Evolutionary conservation across 2,888 invertebrate genomes (phyloP).

Genomic region (Dynastes hyllus): DNA sequence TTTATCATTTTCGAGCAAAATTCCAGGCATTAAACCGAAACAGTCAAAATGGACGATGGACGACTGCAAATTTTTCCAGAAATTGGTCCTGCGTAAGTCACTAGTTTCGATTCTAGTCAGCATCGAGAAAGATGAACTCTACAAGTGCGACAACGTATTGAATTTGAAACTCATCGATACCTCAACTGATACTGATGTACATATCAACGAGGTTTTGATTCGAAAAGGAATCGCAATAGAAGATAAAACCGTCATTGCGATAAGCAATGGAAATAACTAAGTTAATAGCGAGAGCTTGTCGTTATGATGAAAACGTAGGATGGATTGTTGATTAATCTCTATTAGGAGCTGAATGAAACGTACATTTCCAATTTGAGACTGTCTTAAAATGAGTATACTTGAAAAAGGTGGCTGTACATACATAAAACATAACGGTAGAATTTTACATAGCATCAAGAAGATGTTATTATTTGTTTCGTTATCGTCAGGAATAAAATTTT

Average conservation of each 20-base stretch:
- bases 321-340: not conserved
- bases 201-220: conserved; percentile 79
- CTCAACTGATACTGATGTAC: conserved; percentile 78
- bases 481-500: no score
- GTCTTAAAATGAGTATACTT: no score
- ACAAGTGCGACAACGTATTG: conserved; percentile 77
- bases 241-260: not conserved
- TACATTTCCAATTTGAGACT: no score
- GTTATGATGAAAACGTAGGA: no score
- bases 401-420: no score
- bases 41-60: conserved; percentile 80
- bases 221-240: conserved; percentile 72
- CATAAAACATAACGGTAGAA: no score
- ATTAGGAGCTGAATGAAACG: not conserved
- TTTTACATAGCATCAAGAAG: no score
- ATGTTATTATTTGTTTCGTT: no score
- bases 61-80: conserved; percentile 83
- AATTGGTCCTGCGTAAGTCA: conserved; percentile 79
- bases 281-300: no score
- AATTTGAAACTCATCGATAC: conserved; percentile 83
- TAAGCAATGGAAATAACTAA: conserved; percentile 28
- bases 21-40: conserved; percentile 73
- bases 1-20: conserved; percentile 16
- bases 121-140: conserved; percentile 76
- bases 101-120: conserved; percentile 81